Percentiles rank a stretch among this genome's conserved stretches.
phyloP scores from a whole-genome alignment of 2,888 invertebrate species.

The Xestia c-nigrum region DNA sequence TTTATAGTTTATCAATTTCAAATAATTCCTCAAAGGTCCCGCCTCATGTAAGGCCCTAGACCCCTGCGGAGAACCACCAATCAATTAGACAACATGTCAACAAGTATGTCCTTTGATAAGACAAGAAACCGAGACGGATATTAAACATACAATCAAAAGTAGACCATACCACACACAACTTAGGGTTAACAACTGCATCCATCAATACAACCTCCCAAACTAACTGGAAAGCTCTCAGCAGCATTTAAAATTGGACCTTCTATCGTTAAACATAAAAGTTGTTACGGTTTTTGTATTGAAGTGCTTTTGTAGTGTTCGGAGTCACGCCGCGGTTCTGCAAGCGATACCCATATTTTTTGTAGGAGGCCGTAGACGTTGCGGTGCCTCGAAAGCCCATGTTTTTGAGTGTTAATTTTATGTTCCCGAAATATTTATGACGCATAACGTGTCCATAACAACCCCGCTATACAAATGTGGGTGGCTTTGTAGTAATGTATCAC shows the following conservation, averaged over 20 bases:
- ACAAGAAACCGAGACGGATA: conserved; percentile 77
- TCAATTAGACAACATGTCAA: conserved; percentile 91
- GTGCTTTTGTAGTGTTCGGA: conserved; percentile 74
- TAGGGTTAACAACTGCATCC: conserved; percentile 79
- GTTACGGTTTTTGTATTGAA: conserved; percentile 56
- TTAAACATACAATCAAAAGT: conserved; percentile 75
- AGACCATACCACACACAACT: conserved; percentile 82
- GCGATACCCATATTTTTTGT: conserved; percentile 88
- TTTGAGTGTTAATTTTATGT: conserved; percentile 90
- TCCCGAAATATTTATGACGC: conserved; percentile 90
- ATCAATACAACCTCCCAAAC: conserved; percentile 70
- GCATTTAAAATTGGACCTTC: conserved; percentile 70
- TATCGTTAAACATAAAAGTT: conserved; percentile 45
- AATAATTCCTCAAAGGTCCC: conserved; percentile 89
- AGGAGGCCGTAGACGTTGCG: conserved; percentile 86
- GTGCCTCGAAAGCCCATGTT: conserved; percentile 89
- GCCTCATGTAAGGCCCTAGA: conserved; percentile 84
- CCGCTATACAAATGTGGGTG: conserved; percentile 90
- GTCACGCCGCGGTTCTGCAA: conserved; percentile 84
- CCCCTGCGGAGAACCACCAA: conserved; percentile 89
- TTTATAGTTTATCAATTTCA: conserved; percentile 89
- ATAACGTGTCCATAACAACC: conserved; percentile 89
- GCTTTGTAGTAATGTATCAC: conserved; percentile 87
- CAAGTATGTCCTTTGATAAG: conserved; percentile 89
- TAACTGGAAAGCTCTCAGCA: conserved; percentile 60